Base-by-base conservation (phyloP, 2,888 invertebrate genomes). In the Tetragonula carbonaria region DNA sequence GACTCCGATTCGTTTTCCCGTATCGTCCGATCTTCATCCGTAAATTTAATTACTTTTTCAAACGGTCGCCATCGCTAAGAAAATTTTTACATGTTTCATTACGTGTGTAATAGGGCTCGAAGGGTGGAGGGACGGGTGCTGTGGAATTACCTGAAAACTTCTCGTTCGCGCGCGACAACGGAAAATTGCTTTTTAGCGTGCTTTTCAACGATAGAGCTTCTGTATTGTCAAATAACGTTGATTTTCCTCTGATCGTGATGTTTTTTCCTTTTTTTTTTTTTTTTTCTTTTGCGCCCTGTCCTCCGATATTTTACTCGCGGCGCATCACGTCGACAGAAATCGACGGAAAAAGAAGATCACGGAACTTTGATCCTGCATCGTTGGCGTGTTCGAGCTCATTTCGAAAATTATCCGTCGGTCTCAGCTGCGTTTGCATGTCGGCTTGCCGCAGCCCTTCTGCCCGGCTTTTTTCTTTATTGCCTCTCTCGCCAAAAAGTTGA, bases 311-410 rank as follows among this genome's bases (percentile, higher is more conserved):
- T 68, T 23, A 33, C 45, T 45, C 45, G 45, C 45, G 28, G 18
- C 45, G 28, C 63, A 16, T 33, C 21, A 28, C 18, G 4, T 33
- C 33, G 11, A 18, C 65, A 4, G 18, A 2, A 23, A 28, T 53
- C 55, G 50, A 55, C 62, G 55, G 53, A 51, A 62, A 70, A 33
- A 8, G 68, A 33, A 65, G 53, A 45, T 57, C 21, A 33, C 45
- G 45, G 8, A 33, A 23, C 38, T 63, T 71, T 23, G 45, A 70
- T 59, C n/a, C 33, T 16, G 33, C 23, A 21, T 33, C 55, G 23
- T n/a, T 68, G 68, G 23, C n/a, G 28, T 59, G 63, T 59, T 76
- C 33, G 57, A 65, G 71, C 76, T 72, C 59, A 66, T 72, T 55
- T 28, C 38, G n/a, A 57, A 50, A 23, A 71, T 71, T 71, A 66